Evolutionary conservation across 2,888 invertebrate species (phyloP).

Genomic region (Teleogryllus oceanicus): DNA sequence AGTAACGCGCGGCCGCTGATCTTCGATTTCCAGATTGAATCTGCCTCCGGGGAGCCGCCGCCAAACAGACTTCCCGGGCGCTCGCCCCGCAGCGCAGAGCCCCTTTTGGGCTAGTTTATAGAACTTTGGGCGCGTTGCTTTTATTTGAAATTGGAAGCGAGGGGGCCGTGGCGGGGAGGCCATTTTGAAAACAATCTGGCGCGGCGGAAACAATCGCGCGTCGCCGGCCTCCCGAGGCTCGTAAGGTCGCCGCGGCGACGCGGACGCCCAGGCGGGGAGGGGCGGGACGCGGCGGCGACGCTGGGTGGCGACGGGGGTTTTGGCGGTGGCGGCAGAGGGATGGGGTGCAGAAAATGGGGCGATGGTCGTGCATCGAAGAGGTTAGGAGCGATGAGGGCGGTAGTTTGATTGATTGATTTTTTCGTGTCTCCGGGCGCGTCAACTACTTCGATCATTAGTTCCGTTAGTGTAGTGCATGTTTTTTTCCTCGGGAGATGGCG

Average conservation of each 20-base stretch:
- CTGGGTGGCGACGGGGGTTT: too few species aligned
- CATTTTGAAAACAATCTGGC: constrained; percentile 9
- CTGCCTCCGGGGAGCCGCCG: background rate
- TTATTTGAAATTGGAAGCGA: constrained; percentile 7
- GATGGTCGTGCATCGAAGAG: too few species aligned
- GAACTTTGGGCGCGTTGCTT: background rate
- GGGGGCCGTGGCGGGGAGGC: background rate
- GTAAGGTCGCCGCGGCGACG: background rate
- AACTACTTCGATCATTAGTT: too few species aligned
- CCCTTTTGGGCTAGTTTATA: constrained; percentile 6
- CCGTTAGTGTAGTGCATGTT: too few species aligned
- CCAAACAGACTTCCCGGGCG: background rate
- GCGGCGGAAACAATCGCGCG: background rate
- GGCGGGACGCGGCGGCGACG: too few species aligned
- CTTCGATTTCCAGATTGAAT: constrained; percentile 18
- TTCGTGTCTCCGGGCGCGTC: too few species aligned
- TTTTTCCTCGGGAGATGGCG: too few species aligned
- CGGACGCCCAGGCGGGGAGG: background rate
- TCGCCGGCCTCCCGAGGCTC: background rate
- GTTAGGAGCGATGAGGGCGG: too few species aligned
- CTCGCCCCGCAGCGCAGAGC: background rate
- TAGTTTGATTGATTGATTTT: too few species aligned
- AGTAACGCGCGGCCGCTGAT: background rate
- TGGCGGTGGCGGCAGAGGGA: too few species aligned
- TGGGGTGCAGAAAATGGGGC: too few species aligned